Evolutionary conservation across 2,113 vertebrate genomes (phyloP), one percentile per base, ranked within the genome.

Genomic region (Coracopsis vasa): DNA sequence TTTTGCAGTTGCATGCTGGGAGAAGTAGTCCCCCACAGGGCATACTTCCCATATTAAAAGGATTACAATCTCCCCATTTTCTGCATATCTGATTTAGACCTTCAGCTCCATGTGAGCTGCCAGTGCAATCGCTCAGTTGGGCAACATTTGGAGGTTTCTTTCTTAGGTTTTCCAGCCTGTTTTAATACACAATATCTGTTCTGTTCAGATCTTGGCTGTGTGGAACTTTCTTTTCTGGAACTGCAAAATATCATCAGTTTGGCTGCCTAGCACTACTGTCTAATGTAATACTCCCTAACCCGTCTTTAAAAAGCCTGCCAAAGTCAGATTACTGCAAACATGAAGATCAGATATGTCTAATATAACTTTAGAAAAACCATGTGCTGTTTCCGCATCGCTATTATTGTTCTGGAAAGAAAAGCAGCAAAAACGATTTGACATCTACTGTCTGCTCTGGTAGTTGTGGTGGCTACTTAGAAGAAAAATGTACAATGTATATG

Each of bases 271-370:
- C 78, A 92, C 87, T 84, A 91, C 92, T 94, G 96, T 84, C 94
- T 95, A 91, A 94, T 95, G 88, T 85, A 94, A 94, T 95, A 91
- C 94, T 96, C 95, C 81, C 91, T 89, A 93, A 91, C 83, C 48
- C 80, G 2, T 92, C 91, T 96, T 96, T 86, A 92, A 85, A 93
- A 88, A 92, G 90, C 65, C 65, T 96, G 95, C 96, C 94, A 97
- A 96, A 96, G 95, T 69, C 77, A 94, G 92, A 96, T 97, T 96
- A 94, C 83, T 95, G 86, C 88, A 96, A 96, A 96, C 77, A 96
- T 39, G 96, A 96, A 95, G 88, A 96, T 95, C 95, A 96, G 95
- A 97, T 96, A 94, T 70, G 56, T 96, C 88, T 91, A 96, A 95
- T 89, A 96, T 58, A 92, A 86, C 80, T 94, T 96, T 53, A 96